phyloP scores from a whole-genome alignment of 2,113 vertebrate species.

The Ancistrus triradiatus region DNA sequence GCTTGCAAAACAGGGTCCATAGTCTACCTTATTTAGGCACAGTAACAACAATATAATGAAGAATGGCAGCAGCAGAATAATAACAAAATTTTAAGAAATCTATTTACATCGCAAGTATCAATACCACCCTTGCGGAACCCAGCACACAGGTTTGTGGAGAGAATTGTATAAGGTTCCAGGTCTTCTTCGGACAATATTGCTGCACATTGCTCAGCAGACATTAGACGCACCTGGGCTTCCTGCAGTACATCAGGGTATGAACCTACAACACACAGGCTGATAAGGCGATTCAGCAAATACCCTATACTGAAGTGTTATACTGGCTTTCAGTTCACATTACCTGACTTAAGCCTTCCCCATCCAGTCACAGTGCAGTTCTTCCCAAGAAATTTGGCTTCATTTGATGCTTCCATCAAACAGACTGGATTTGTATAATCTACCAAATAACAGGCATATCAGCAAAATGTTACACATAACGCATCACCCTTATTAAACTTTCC shows the following conservation, averaged over 20 bases:
- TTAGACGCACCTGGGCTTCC: conserved; percentile 17
- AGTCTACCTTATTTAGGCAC: too few species aligned
- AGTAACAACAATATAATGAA: too few species aligned
- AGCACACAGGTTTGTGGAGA: conserved; percentile 24
- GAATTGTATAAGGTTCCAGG: not conserved
- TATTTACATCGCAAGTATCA: conserved; percentile 6
- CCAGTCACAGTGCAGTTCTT: not conserved
- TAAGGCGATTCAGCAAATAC: too few species aligned
- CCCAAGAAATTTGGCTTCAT: not conserved
- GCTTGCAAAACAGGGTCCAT: too few species aligned
- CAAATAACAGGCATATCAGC: too few species aligned
- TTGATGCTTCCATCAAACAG: not conserved
- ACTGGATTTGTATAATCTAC: not conserved
- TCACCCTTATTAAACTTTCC: too few species aligned
- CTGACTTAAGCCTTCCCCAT: not conserved
- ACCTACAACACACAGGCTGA: not conserved
- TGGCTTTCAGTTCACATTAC: not conserved
- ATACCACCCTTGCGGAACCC: not conserved
- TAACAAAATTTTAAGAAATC: too few species aligned
- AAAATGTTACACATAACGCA: too few species aligned
- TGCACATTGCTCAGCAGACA: not conserved
- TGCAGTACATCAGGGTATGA: not conserved
- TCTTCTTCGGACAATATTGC: not conserved
- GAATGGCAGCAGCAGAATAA: too few species aligned
- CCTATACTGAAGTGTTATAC: not conserved